These are phyloP conservation scores for Periphyllus acericola DNA, from an alignment of 2,888 invertebrate genomes.

Conservation along the genomic window DNA sequence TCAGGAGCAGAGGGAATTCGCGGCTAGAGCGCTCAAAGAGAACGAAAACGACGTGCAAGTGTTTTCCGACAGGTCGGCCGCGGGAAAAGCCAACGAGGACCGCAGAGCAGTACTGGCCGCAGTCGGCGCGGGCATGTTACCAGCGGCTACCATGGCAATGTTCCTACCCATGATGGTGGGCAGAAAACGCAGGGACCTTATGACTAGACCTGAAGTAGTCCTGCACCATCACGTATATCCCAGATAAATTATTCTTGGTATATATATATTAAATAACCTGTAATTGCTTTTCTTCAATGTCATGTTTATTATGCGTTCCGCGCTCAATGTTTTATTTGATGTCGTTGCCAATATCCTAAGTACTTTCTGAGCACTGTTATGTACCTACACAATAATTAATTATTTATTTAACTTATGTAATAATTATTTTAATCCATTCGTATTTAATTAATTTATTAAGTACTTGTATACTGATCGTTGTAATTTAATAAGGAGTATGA, in stretches of 20 bases:
- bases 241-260: slow-evolving; percentile 44
- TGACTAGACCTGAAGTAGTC: slow-evolving; percentile 51
- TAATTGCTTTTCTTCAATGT: slow-evolving; percentile 23
- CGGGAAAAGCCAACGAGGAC: slow-evolving; percentile 64
- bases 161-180: slow-evolving; percentile 81
- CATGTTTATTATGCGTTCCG: slow-evolving; percentile 39
- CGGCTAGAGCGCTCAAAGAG: slow-evolving; percentile 63
- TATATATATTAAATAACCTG: not conserved
- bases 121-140: slow-evolving; percentile 82
- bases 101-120: slow-evolving; percentile 77
- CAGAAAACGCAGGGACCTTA: slow-evolving; percentile 67
- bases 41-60: slow-evolving; percentile 62
- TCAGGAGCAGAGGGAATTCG: slow-evolving; percentile 65
- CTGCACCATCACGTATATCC: slow-evolving; percentile 39
- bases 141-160: slow-evolving; percentile 81
- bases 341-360: slow-evolving; percentile 47
- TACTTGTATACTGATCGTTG: slow-evolving; percentile 24
- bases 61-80: slow-evolving; percentile 59
- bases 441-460: slow-evolving; percentile 58
- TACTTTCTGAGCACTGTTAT: slow-evolving; percentile 51
- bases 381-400: slow-evolving; percentile 38
- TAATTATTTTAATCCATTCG: slow-evolving; percentile 4
- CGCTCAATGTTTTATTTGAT: slow-evolving; percentile 43
- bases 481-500: not conserved
- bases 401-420: slow-evolving; percentile 52